A percentile compares a stretch with the other conserved stretches of the same genome.
Evolutionary conservation across 2,888 invertebrate genomes (phyloP).

Genomic region (Thereva nobilitata): DNA sequence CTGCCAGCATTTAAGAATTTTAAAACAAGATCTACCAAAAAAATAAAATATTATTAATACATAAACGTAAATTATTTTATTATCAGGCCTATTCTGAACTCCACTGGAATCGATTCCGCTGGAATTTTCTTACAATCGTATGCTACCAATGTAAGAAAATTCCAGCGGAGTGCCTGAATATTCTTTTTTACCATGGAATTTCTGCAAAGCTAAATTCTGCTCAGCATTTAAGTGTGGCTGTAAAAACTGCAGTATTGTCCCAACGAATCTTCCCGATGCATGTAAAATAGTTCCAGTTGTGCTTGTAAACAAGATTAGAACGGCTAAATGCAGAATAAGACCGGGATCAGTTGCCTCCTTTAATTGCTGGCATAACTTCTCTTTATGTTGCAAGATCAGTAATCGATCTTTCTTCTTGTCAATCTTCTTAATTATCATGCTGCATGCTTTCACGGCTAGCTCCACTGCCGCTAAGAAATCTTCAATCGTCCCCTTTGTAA

Average conservation of each 20-base stretch:
- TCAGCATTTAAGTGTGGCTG: conserved; percentile 70
- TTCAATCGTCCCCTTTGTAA: conserved; percentile 73
- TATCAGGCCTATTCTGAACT: no score
- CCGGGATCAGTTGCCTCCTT: conserved; percentile 76
- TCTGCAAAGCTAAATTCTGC: conserved; percentile 66
- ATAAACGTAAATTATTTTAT: neutral
- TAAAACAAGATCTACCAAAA: conserved; percentile 66
- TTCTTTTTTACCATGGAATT: conserved; percentile 73
- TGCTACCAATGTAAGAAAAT: no score
- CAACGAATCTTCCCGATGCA: conserved; percentile 92
- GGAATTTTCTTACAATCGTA: no score
- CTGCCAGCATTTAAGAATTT: conserved; percentile 63
- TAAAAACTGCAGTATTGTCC: conserved; percentile 75
- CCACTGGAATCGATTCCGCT: no score
- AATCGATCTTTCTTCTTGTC: conserved; percentile 88
- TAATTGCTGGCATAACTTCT: conserved; percentile 79
- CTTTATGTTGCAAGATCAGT: conserved; percentile 77
- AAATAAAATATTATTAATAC: conserved; percentile 4
- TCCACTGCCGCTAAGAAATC: conserved; percentile 80
- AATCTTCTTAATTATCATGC: conserved; percentile 81
- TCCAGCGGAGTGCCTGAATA: no score
- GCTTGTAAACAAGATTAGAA: conserved; percentile 78
- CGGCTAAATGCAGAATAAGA: conserved; percentile 75
- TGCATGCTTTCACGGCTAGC: conserved; percentile 69
- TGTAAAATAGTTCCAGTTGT: conserved; percentile 83